These are phyloP conservation scores for Caradrina clavipalpis DNA, from an alignment of 2,888 invertebrate species.

Conservation along the genomic window DNA sequence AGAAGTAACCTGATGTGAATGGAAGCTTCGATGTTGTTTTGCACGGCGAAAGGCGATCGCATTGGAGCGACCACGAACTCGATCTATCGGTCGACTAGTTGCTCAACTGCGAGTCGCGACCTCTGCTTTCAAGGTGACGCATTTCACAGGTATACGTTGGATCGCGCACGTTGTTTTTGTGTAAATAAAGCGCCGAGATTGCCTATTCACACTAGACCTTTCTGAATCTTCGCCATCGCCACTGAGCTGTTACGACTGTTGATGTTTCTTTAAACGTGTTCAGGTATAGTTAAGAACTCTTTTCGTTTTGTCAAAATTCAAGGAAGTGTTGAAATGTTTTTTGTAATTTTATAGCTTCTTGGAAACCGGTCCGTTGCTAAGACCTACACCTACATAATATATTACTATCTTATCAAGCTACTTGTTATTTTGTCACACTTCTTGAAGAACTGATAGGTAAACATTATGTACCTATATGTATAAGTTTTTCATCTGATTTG, in stretches of 20 bases:
- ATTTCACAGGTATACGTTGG: slow-evolving; percentile 46
- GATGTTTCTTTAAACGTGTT: slow-evolving; percentile 15
- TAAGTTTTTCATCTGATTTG: slow-evolving; percentile 33
- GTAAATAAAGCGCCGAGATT: slow-evolving; percentile 42
- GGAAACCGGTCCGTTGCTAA: background rate
- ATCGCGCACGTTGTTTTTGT: slow-evolving; percentile 49
- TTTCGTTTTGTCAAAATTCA: background rate
- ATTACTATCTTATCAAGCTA: slow-evolving; percentile 33
- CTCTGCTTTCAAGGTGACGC: slow-evolving; percentile 59
- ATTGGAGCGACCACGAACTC: slow-evolving; percentile 27
- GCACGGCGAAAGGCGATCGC: slow-evolving; percentile 39
- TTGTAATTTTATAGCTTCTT: background rate
- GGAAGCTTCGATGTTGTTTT: slow-evolving; percentile 41
- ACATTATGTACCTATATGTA: background rate
- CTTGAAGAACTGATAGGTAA: slow-evolving; percentile 22
- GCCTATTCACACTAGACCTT: slow-evolving; percentile 30
- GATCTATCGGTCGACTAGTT: slow-evolving; percentile 50
- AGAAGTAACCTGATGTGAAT: slow-evolving; percentile 37
- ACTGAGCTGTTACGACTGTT: slow-evolving; percentile 2
- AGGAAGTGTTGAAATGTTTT: background rate
- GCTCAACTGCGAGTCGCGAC: slow-evolving; percentile 49
- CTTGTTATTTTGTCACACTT: slow-evolving; percentile 29
- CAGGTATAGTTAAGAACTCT: background rate
- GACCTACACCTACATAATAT: slow-evolving; percentile 23
- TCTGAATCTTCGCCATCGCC: slow-evolving; percentile 9